A percentile compares a stretch with the other conserved stretches of the same genome.
phyloP scores from a whole-genome alignment of 2,888 invertebrate species.

The Leptopilina myrica region DNA sequence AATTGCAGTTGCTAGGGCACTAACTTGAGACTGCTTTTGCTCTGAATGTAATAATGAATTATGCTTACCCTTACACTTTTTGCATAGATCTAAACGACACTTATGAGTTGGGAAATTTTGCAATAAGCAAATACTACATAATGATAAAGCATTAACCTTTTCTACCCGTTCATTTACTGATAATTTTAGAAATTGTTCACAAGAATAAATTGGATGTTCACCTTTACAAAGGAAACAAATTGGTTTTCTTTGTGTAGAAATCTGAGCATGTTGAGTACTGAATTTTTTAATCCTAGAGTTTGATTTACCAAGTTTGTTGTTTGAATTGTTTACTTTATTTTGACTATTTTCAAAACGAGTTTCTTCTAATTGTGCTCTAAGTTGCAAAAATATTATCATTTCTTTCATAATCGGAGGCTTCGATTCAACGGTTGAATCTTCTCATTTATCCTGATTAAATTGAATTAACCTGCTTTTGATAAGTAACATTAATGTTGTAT shows the following conservation, averaged over 20 bases:
- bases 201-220: background rate
- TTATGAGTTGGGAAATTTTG: background rate
- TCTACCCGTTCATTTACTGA: background rate
- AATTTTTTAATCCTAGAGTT: background rate
- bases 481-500: no score
- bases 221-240: background rate
- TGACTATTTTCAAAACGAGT: no score
- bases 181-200: background rate
- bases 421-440: no score
- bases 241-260: conserved; percentile 8
- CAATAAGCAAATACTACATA: background rate
- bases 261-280: background rate
- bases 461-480: background rate
- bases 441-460: no score
- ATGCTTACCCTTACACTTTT: background rate
- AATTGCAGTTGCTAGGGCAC: background rate
- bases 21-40: background rate
- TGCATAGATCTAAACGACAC: background rate
- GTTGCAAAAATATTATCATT: no score
- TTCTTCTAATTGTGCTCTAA: no score
- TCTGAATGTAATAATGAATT: background rate
- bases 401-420: no score
- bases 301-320: background rate
- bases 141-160: background rate
- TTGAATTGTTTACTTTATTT: background rate